These are phyloP conservation scores for Drosophila paramelanica DNA, from an alignment of 2,888 invertebrate genomes.

Conservation along the genomic window DNA sequence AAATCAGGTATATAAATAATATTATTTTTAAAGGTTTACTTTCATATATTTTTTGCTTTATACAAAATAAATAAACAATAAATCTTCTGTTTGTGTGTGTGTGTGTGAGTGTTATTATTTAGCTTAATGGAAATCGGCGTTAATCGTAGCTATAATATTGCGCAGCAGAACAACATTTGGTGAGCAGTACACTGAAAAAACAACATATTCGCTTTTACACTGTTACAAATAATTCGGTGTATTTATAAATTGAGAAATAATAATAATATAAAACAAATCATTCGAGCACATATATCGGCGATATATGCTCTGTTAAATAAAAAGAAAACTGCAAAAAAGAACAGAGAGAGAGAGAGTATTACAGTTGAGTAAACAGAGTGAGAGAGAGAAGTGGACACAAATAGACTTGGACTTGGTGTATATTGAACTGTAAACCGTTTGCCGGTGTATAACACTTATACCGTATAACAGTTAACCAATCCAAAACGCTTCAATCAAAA, in stretches of 20 bases:
- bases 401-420: constrained; percentile 33
- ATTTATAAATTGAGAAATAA: constrained; percentile 32
- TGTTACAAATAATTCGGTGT: constrained; percentile 73
- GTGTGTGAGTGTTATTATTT: constrained; percentile 40
- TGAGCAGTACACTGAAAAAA: constrained; percentile 80
- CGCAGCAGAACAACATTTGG: constrained; percentile 74
- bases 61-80: constrained; percentile 7
- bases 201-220: constrained; percentile 80
- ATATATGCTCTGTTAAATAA: constrained; percentile 1
- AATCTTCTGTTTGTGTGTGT: constrained; percentile 31
- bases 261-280: constrained; percentile 22
- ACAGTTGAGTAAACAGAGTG: constrained; percentile 6
- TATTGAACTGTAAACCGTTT: constrained; percentile 33
- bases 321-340: constrained; percentile 33
- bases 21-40: not conserved
- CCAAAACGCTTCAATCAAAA: constrained; percentile 46
- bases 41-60: not conserved
- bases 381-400: constrained; percentile 22
- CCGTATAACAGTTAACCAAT: constrained; percentile 66
- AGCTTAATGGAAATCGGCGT: constrained; percentile 79
- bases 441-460: constrained; percentile 56
- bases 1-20: constrained; percentile 7
- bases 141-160: constrained; percentile 73
- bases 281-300: constrained; percentile 18
- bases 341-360: constrained; percentile 12